These are phyloP conservation scores for Leptodactylus fallax DNA, from an alignment of 2,797 vertebrate species.

Conservation along the genomic window DNA sequence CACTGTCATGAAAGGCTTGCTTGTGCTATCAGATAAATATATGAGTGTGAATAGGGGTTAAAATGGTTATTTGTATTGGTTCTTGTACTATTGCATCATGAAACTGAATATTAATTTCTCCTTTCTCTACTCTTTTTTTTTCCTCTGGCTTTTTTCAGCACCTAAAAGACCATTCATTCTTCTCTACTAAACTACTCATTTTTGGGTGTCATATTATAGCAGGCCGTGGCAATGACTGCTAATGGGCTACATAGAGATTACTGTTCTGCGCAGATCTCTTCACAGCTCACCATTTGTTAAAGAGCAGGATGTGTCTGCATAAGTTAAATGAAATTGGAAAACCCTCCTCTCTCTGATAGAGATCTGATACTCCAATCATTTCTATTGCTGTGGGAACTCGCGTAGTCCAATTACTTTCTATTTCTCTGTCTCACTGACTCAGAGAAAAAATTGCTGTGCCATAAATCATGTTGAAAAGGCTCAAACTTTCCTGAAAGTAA, in stretches of 20 bases:
- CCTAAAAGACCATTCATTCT: slow-evolving; percentile 36
- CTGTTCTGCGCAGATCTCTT: slow-evolving; percentile 42
- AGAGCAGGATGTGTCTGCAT: slow-evolving; percentile 60
- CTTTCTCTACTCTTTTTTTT: background rate
- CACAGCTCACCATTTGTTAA: slow-evolving; percentile 58
- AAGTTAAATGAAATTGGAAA: slow-evolving; percentile 62
- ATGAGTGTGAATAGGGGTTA: background rate
- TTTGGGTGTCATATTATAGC: slow-evolving; percentile 49
- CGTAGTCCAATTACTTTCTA: slow-evolving; percentile 62
- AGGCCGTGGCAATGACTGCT: slow-evolving; percentile 41
- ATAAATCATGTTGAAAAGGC: slow-evolving; percentile 64
- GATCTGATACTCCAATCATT: slow-evolving; percentile 62
- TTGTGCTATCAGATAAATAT: background rate
- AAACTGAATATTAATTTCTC: background rate
- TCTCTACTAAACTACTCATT: slow-evolving; percentile 50
- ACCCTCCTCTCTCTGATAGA: slow-evolving; percentile 62
- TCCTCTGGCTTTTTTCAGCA: slow-evolving; percentile 16
- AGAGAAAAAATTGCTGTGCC: slow-evolving; percentile 48
- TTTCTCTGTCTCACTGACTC: slow-evolving; percentile 62
- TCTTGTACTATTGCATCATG: background rate
- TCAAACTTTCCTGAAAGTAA: slow-evolving; percentile 56
- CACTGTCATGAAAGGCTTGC: background rate
- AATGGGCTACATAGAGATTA: slow-evolving; percentile 62
- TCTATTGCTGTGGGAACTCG: slow-evolving; percentile 53
- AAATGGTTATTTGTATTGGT: background rate